Base-by-base conservation (phyloP, 2,797 vertebrate species). In the Acrossocheilus fasciatus region DNA sequence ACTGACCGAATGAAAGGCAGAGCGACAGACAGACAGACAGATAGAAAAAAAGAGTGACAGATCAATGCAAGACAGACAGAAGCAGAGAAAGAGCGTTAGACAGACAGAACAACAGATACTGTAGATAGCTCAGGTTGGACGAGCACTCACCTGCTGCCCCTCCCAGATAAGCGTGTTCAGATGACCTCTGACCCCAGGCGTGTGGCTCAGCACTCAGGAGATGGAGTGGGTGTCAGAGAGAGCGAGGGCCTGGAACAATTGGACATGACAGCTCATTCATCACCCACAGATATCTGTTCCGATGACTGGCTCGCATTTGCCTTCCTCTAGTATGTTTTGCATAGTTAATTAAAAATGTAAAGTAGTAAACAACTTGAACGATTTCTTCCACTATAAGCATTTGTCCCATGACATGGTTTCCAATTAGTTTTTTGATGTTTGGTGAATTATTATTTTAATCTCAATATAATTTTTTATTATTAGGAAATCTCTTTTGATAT, bases 191-290 rank as follows among this genome's bases (percentile, higher is more conserved):
- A 93, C 91, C 91, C 18, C 6, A 1, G 85, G 81, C 82, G 12
- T 68, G 88, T 57, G 85, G 77, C 75, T 64, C 80, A 1, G 52
- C 20, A 83, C 81, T 83, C 18, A 79, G 47, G 72, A 80, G 82
- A 89, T 89, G 80, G 76, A 57, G 90, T 7, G 84, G 89, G 90
- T 91, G 92, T 94, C 92, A 92, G 92, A 91, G 92, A 93, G 92
- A 93, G 88, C 84, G 90, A 90, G 91, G 91, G 91, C 93, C 75
- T 86, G 90, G 90, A 92, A 92, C 93, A 93, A 95, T 94, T 93
- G 91, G 89, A 92, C 89, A 89, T 93, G 95, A 95, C 95, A 95
- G 95, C 94, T 94, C 93, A 94, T 96, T 95, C 91, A 95, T 96
- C 95, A 95, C 89, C 86, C 90, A 47, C 74, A 91, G 90, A 90